Base-by-base conservation (phyloP, 2,797 vertebrate genomes). In the Esox lucius region DNA sequence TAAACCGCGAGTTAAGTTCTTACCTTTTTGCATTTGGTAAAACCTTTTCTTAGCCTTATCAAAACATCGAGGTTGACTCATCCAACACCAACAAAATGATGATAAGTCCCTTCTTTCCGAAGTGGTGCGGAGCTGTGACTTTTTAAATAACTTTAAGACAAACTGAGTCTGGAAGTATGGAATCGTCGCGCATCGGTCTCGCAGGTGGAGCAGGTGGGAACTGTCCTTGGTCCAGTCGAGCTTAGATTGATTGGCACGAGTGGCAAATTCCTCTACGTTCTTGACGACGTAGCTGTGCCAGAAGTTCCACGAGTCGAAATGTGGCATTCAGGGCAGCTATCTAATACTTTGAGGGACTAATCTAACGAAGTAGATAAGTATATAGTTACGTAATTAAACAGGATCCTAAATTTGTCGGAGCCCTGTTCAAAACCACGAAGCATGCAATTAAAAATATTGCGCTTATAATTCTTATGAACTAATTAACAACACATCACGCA, bases 141-240 rank as follows among this genome's bases (percentile, higher is more conserved):
- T 31, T 28, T 15, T 0, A 66, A 66, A 66, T 35, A 66, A 66
- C 15, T 70, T 31, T 51, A 53, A 70, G 26, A 51, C 80, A 75
- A 49, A 42, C 77, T 3, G 71, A 19, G 70, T 88, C 86, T 85
- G 91, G 89, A 88, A 87, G 87, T 87, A 6, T 75, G 80, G 33
- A 75, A 85, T 86, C 88, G 87, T 80, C 42, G 72, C 59, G 64
- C 26, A 28, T 24, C 8, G 56, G n/a, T 65, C 31, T 65, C 26
- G 6, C 64, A 82, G 83, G 73, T 76, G 75, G 89, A 85, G 6
- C 64, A 82, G 83, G 73, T 76, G 75, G 89, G 86, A 86, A 84
- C 92, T 93, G 90, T 93, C 91, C 91, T 82, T 90, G 92, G 92
- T 92, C 77, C 92, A 91, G 92, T 79, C 76, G 61, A 16, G 66